Evolutionary conservation across 2,113 vertebrate species (phyloP).

Genomic region (Lethenteron camtschaticum): DNA sequence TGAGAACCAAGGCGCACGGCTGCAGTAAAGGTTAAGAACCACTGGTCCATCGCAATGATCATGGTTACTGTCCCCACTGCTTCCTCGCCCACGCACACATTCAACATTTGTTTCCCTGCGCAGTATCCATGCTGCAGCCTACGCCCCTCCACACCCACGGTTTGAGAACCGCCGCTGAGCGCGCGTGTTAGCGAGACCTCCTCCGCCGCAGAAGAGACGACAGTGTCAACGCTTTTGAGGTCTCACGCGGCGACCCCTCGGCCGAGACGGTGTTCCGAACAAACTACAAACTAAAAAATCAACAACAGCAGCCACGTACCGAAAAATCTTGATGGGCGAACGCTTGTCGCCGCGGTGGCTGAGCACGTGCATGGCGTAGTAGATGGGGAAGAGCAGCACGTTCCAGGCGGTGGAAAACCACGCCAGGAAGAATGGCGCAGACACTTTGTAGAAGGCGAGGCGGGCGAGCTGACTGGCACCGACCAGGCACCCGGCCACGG

Average conservation of each 20-base stretch:
- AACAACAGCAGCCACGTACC: slow-evolving; percentile 25
- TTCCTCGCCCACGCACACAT: too few relatives aligned
- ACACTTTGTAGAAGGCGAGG: slow-evolving; percentile 53
- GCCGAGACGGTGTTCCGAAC: neutral
- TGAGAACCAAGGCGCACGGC: too few relatives aligned
- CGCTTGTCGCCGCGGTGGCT: slow-evolving; percentile 54
- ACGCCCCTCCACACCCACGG: too few relatives aligned
- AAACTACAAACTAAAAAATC: neutral
- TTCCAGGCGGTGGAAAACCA: slow-evolving; percentile 96
- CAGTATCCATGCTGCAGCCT: too few relatives aligned
- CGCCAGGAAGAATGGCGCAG: slow-evolving; percentile 75
- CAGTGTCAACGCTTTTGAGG: too few relatives aligned
- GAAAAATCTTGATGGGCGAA: slow-evolving; percentile 58
- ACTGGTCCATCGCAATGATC: too few relatives aligned
- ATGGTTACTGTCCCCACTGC: too few relatives aligned
- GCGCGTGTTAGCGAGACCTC: neutral
- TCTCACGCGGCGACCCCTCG: too few relatives aligned
- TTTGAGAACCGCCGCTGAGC: too few relatives aligned
- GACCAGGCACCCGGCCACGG: slow-evolving; percentile 75
- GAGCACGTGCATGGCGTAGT: slow-evolving; percentile 61
- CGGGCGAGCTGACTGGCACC: slow-evolving; percentile 76
- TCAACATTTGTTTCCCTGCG: too few relatives aligned
- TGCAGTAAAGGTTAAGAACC: too few relatives aligned
- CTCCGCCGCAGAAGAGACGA: too few relatives aligned
- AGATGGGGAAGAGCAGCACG: slow-evolving; percentile 75